Conservation (phyloP, 1,140 invertebrate genomes). For the Cydia fagiglandana region DNA sequence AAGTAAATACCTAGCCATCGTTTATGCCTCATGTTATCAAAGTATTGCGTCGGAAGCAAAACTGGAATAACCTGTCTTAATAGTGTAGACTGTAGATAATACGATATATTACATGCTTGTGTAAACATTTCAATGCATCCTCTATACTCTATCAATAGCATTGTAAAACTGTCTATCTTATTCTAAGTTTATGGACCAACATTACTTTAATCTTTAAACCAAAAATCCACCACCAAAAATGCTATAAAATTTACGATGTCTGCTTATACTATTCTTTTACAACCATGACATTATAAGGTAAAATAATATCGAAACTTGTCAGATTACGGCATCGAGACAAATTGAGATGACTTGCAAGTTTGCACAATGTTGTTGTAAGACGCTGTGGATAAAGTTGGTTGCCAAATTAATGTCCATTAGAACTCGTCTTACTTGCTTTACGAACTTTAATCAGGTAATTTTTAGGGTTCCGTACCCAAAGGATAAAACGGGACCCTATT, state of each 20-base stretch:
- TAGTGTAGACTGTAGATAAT: neutral
- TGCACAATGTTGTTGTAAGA: constrained; percentile 20
- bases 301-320: neutral
- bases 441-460: neutral
- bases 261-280: too few relatives aligned
- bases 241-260: too few relatives aligned
- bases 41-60: neutral
- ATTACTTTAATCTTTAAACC: too few relatives aligned
- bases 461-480: too few relatives aligned
- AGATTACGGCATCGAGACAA: neutral
- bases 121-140: neutral
- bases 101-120: neutral
- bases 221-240: too few relatives aligned
- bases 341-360: constrained; percentile 10
- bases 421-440: neutral
- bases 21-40: neutral
- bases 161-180: neutral
- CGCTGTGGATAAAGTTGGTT: neutral
- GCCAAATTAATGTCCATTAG: neutral
- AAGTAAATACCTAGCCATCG: neutral
- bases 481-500: too few relatives aligned
- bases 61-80: constrained; percentile 4
- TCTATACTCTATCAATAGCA: neutral
- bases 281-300: neutral
- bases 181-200: neutral